phyloP scores from a whole-genome alignment of 2,113 vertebrate species.

The Malurus melanocephalus region DNA sequence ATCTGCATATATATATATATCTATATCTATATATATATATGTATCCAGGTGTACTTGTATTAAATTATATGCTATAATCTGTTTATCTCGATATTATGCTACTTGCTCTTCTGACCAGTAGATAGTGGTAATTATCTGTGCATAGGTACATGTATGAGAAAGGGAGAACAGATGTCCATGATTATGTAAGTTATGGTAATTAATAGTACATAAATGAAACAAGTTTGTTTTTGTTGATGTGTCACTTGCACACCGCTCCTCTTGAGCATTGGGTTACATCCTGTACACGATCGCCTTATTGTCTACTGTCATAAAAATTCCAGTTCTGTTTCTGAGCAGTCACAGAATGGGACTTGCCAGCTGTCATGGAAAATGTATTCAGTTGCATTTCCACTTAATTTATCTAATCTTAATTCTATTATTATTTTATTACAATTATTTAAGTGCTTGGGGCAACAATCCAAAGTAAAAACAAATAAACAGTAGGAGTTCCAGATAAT shows the following conservation, averaged over 20 bases:
- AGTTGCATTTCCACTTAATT: conserved; percentile 86
- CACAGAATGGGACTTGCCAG: conserved; percentile 79
- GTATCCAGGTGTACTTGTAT: background rate
- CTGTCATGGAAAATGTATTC: conserved; percentile 83
- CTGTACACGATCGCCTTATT: conserved; percentile 81
- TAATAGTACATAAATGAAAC: conserved; percentile 80
- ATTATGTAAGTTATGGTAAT: conserved; percentile 81
- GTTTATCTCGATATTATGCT: background rate
- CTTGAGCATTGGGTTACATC: conserved; percentile 77
- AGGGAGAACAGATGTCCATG: conserved; percentile 80
- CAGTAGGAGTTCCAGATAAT: conserved; percentile 77
- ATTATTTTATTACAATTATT: conserved; percentile 82
- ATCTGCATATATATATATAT: background rate
- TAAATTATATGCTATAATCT: background rate
- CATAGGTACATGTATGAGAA: conserved; percentile 13
- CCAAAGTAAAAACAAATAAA: conserved; percentile 85
- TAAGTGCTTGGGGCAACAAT: conserved; percentile 82
- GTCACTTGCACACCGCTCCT: conserved; percentile 85
- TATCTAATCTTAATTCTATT: conserved; percentile 84
- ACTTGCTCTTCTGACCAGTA: background rate
- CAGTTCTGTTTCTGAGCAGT: conserved; percentile 68
- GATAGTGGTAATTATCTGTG: conserved; percentile 25
- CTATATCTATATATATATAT: background rate
- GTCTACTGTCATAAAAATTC: conserved; percentile 81
- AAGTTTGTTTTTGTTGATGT: conserved; percentile 84